phyloP scores from a whole-genome alignment of 1,140 invertebrate genomes.

The Zaprionus lachaisei region DNA sequence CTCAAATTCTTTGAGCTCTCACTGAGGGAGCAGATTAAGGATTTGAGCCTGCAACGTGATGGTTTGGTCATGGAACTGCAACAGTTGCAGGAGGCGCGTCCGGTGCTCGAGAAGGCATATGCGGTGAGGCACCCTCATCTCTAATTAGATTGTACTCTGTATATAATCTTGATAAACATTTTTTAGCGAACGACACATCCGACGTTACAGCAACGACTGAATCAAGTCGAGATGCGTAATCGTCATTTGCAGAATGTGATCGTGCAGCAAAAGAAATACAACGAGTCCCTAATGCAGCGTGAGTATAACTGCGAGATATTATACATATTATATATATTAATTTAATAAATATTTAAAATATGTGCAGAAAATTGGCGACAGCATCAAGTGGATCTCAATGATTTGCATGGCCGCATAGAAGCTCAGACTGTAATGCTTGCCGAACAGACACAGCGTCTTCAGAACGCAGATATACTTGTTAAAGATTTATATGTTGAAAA shows the following conservation, averaged over 20 bases:
- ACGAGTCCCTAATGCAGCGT: slow-evolving; percentile 88
- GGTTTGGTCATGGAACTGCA: slow-evolving; percentile 85
- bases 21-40: slow-evolving; percentile 84
- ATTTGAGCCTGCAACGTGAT: slow-evolving; percentile 85
- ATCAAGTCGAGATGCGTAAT: slow-evolving; percentile 87
- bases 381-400: slow-evolving; percentile 87
- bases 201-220: slow-evolving; percentile 78
- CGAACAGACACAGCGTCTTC: slow-evolving; percentile 88
- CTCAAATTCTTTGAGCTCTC: slow-evolving; percentile 84
- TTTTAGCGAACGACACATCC: slow-evolving; percentile 80
- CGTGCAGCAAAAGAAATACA: slow-evolving; percentile 88
- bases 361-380: slow-evolving; percentile 87
- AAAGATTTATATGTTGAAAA: slow-evolving; percentile 93
- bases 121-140: slow-evolving; percentile 64
- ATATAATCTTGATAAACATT: not conserved
- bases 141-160: not conserved
- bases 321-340: not conserved
- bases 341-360: not conserved
- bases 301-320: slow-evolving; percentile 73
- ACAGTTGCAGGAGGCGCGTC: slow-evolving; percentile 85
- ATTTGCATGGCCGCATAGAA: slow-evolving; percentile 87
- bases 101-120: slow-evolving; percentile 83
- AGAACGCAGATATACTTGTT: slow-evolving; percentile 89
- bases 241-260: slow-evolving; percentile 87
- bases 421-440: slow-evolving; percentile 87